These are phyloP conservation scores for Neria commutata DNA, from an alignment of 2,888 invertebrate species.

Conservation along the genomic window DNA sequence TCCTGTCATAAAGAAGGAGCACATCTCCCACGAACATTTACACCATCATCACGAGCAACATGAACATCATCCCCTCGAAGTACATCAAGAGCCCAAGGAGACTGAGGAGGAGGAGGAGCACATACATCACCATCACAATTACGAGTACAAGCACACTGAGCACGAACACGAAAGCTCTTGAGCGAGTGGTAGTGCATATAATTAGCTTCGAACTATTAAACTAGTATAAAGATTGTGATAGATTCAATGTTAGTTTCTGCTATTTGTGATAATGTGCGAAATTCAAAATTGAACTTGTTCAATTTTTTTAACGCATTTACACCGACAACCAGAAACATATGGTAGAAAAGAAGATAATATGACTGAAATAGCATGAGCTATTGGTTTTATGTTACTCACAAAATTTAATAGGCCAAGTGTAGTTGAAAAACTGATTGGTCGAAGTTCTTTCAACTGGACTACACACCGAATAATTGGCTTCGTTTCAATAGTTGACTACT, in stretches of 20 bases:
- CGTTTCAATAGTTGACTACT: too few species aligned
- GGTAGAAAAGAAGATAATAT: too few species aligned
- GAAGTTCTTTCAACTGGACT: too few species aligned
- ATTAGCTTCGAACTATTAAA: too few species aligned
- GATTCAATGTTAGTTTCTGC: too few species aligned
- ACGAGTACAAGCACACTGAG: constrained; percentile 45
- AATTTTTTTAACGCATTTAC: neutral
- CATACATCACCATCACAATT: constrained; percentile 48
- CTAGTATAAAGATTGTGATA: neutral
- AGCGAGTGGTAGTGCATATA: constrained; percentile 5
- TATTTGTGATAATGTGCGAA: too few species aligned
- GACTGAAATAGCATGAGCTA: too few species aligned
- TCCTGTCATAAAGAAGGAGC: constrained; percentile 53
- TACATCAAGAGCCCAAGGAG: constrained; percentile 39
- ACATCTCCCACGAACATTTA: constrained; percentile 54
- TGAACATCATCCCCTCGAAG: constrained; percentile 36
- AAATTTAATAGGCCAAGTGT: too few species aligned
- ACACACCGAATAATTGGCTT: too few species aligned
- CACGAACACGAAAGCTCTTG: constrained; percentile 30
- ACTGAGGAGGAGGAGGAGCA: constrained; percentile 44
- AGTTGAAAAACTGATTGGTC: too few species aligned
- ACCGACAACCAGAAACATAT: neutral
- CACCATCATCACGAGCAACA: constrained; percentile 55
- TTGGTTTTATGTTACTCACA: too few species aligned
- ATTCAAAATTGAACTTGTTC: neutral